Evolutionary conservation across 2,113 vertebrate genomes (phyloP), one percentile per base, ranked within the genome.

Genomic region (Neopipo cinnamomea): DNA sequence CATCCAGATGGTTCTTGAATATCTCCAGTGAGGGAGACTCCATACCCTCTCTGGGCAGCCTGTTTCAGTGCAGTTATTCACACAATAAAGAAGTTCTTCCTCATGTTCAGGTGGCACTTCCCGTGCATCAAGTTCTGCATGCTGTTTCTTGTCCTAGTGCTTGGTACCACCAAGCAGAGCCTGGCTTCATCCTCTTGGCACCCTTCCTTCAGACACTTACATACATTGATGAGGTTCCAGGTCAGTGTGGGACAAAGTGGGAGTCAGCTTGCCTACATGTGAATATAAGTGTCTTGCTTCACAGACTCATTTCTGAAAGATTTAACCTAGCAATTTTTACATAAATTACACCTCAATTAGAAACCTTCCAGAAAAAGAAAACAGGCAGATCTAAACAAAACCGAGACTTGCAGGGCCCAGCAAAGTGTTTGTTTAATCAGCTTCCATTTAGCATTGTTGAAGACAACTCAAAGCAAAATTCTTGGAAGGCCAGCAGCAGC

Each of bases 401-500:
- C 5, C 0, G 4, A 31, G 50, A 20, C 18, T 39, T 11, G 14
- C 44, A 61, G 52, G 35, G 18, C 39, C 24, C 35, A 21, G 23
- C 2, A 3, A 84, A 49, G 39, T 35, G 59, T 73, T 88, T 62
- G 20, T 53, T 86, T 85, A 41, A 93, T 73, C 74, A 83, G 78
- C 75, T 90, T 16, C 22, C 28, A 16, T 35, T 42, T 41, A 74
- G 71, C 39, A 15, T 10, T 23, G 59, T 8, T 59, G 89, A 77
- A 63, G 67, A 53, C 17, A 56, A 11, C 31, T 85, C 28, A 39
- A 41, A 74, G 50, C 70, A 80, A 74, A 56, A 50, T 76, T 85
- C 82, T 46, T 88, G 72, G 85, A 80, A 59, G 79, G 59, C 31
- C 75, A 86, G 76, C 67, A 78, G 86, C 86, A 76, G 66, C 19